Evolutionary conservation across 2,113 vertebrate species (phyloP), one percentile per base, ranked within the genome.

Genomic region (Psilopsiagon aurifrons): DNA sequence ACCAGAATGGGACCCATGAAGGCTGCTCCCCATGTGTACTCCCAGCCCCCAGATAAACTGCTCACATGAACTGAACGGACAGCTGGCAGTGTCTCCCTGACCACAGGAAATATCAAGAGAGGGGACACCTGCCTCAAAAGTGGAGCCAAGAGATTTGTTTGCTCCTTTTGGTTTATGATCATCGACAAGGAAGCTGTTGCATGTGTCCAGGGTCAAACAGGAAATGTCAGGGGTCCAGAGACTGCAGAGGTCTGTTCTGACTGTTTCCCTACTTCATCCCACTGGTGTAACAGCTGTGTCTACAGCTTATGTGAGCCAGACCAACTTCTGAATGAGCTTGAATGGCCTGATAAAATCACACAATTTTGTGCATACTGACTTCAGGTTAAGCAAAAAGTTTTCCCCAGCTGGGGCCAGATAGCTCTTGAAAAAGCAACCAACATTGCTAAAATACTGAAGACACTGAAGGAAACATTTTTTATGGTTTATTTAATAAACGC

Each of bases 101-200:
- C 77, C 86, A 94, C 96, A 96, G 95, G 95, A 96, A 96, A 63
- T 94, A 89, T 92, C 92, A 87, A 89, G 81, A 96, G 86, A 82
- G 83, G 67, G 92, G 92, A 96, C 96, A 97, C 96, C 94, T 97
- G 96, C 96, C 94, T 90, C 94, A 94, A 95, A 94, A 96, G 39
- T 46, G 47, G 62, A 96, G 94, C 96, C 96, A 96, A 96, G 91
- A 91, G 88, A 92, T 91, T 95, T 97, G 94, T 96, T 97, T 95
- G 92, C 92, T 96, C 77, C 92, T 95, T 92, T 78, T 96, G 83
- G 77, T 89, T 81, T 96, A 73, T 95, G 95, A 97, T 96, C 92
- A 93, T 89, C 41, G 2, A 87, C 74, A 49, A 92, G 95, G 96
- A 96, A 92, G 88, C 94, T 91, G 88, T 59, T 92, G 94, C 96